Evolutionary conservation across 2,113 vertebrate genomes (phyloP), one percentile per base, ranked within the genome.

Genomic region (Sprattus sprattus): DNA sequence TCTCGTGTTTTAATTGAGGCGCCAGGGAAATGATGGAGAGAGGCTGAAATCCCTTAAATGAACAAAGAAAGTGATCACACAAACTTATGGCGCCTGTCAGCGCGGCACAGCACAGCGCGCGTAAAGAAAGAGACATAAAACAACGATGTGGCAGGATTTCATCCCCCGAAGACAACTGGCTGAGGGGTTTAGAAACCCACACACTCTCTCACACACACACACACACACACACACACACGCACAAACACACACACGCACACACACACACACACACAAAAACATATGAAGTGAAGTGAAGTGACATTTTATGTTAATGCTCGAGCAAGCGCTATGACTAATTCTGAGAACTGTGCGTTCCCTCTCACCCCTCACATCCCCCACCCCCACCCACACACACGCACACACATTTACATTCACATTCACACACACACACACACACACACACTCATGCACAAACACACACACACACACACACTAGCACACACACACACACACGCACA

Each of bases 1-100:
- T 80, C 85, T 85, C 52, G 75, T 82, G 85, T 86, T 86, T 86
- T 39, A 86, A 82, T 82, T 82, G 75, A 82, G 82, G 46, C 54
- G 81, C 82, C 67, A 18, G 57, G 85, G 81, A 71, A 71, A 82
- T 86, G 81, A 82, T 82, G 80, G 54, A 82, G 80, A 67, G 44
- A 15, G 52, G 28, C 39, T 64, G 54, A 47, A 85, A 85, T 82
- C 81, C 46, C 54, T 85, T 85, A 85, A 85, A 82, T 49, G 15
- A 22, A 25, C 84, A 75, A 5, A 44, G 52, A 57, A 50, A 81
- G 25, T 81, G 84, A 85, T 82, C 81, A 49, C 81, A 67, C 6
- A 20, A 60, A 25, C 54, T 13, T 25, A 49, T 82, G 80, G 16
- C 57, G 2, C 28, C 54, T 64, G 45, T 82, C 54, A 85, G 80